Evolutionary conservation across 2,888 invertebrate genomes (phyloP).

Genomic region (Drosophila greeni): DNA sequence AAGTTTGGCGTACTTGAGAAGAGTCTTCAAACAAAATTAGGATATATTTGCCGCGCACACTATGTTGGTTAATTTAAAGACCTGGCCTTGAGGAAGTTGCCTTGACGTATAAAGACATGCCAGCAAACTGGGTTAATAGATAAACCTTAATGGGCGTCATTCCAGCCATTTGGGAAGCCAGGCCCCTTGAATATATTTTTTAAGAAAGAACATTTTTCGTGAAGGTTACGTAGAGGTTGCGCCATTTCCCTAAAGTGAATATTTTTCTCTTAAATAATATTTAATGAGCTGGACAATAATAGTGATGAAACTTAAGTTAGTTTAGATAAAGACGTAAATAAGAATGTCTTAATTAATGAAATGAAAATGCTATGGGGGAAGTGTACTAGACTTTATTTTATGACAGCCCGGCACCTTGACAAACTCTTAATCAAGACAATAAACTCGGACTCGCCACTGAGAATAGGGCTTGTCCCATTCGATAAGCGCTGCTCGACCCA

Average conservation of each 20-base stretch:
- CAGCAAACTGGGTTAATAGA: slow-evolving; percentile 22
- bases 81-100: slow-evolving; percentile 9
- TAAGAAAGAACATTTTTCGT: background rate
- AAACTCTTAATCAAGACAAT: slow-evolving; percentile 9
- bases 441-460: slow-evolving; percentile 6
- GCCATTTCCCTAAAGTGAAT: background rate
- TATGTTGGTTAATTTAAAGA: slow-evolving; percentile 31
- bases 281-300: background rate
- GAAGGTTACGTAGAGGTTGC: slow-evolving; percentile 11
- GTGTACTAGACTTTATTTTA: background rate
- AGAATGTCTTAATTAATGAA: too few relatives aligned
- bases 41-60: slow-evolving; percentile 17
- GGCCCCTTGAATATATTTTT: background rate
- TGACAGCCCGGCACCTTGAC: background rate
- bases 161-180: background rate
- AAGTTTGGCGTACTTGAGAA: slow-evolving; percentile 26
- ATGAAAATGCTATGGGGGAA: background rate
- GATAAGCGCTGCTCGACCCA: slow-evolving; percentile 7
- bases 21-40: slow-evolving; percentile 20
- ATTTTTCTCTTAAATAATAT: background rate
- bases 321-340: too few relatives aligned
- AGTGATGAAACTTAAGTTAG: too few relatives aligned
- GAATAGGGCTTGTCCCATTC: slow-evolving; percentile 1
- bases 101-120: background rate
- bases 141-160: slow-evolving; percentile 3